A percentile compares a stretch with the other conserved stretches of the same genome.
Conservation (phyloP, 1,140 invertebrate genomes). For the Heliconius himera region DNA sequence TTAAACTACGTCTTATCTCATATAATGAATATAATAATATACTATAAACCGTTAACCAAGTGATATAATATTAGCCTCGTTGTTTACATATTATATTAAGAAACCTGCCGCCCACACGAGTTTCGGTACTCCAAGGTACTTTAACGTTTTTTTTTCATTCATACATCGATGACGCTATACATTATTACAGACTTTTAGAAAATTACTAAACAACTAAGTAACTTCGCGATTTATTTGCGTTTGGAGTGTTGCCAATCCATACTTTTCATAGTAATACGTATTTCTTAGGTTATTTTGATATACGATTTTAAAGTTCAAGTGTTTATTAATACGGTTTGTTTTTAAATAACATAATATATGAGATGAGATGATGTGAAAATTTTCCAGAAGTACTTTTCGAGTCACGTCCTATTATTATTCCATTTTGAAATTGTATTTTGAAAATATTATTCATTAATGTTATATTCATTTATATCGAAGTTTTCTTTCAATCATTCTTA, state of each 20-base stretch:
- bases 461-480: too few relatives aligned
- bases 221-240: slow-evolving; percentile 45
- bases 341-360: not conserved
- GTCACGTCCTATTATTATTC: not conserved
- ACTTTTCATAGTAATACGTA: slow-evolving; percentile 11
- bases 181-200: slow-evolving; percentile 28
- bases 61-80: slow-evolving; percentile 4
- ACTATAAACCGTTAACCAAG: not conserved
- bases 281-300: not conserved
- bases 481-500: too few relatives aligned
- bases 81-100: slow-evolving; percentile 16
- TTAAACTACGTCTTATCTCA: not conserved
- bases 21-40: not conserved
- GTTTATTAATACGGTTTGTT: not conserved
- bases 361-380: not conserved
- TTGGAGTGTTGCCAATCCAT: slow-evolving; percentile 47
- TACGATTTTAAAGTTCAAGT: not conserved
- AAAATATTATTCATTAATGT: not conserved
- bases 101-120: slow-evolving; percentile 34
- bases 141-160: slow-evolving; percentile 36
- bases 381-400: not conserved
- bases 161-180: slow-evolving; percentile 36
- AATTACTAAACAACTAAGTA: slow-evolving; percentile 45
- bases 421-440: not conserved
- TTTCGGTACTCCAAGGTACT: slow-evolving; percentile 33